Base-by-base conservation (phyloP, 2,888 invertebrate species). In the Phymatocera aterrima region DNA sequence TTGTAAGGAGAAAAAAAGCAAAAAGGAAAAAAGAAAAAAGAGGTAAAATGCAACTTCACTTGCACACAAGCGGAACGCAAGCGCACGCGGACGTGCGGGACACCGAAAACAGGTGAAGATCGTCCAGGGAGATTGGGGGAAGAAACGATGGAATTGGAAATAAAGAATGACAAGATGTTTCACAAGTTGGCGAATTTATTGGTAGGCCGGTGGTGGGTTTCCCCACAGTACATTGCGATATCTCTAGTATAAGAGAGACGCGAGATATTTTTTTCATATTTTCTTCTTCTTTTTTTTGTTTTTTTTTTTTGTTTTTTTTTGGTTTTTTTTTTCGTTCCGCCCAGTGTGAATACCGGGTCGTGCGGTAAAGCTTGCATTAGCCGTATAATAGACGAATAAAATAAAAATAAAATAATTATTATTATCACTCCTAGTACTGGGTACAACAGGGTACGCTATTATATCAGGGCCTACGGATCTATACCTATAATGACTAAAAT, bases 161-260 rank as follows among this genome's bases (percentile, higher is more conserved):
- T 57, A 75, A 75, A 75, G 57, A 75, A 75, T n/a, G n/a, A 24
- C 57, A 75, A 43, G 57, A 75, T 75, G 34, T 78, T 88, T 87
- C 86, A 88, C 87, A 88, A 88, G 85, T 89, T 85, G 87, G 86
- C 85, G 85, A 88, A 88, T 87, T 89, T 88, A 84, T 88, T 89
- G 86, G 85, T 87, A 85, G 87, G 85, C 86, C 84, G 85, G 83
- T 83, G 84, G 84, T 85, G 87, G 85, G 85, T 84, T 83, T 85
- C 83, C 84, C 84, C 83, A 85, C 84, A 84, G 84, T 88, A 88
- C 88, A 88, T 87, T 88, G 86, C 86, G 85, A 85, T 85, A 75
- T 87, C 87, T 85, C 85, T 84, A 83, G 86, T 85, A 85, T 12
- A 57, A 57, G 57, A 85, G 86, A 81, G 83, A 85, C 84, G 83